Evolutionary conservation across 2,797 vertebrate species (phyloP).

Genomic region (Poeciliopsis infans): DNA sequence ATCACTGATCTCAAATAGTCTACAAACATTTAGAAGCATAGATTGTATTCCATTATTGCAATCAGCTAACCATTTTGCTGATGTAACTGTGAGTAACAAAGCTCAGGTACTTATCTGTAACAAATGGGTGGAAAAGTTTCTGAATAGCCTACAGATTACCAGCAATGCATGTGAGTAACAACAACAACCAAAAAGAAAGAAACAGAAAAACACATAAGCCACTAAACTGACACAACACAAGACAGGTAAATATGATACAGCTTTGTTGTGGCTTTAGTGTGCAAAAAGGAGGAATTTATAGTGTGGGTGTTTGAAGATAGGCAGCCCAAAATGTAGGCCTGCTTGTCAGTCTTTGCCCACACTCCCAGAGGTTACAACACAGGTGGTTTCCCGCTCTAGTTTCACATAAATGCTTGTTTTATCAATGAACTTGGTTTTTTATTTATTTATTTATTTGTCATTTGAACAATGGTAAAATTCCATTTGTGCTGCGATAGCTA

Average conservation of each 20-base stretch:
- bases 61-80: neutral
- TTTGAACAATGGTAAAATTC: neutral
- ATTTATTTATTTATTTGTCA: too few species aligned
- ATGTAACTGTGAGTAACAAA: slow-evolving; percentile 1
- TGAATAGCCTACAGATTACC: slow-evolving; percentile 16
- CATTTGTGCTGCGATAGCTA: neutral
- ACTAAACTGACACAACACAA: slow-evolving; percentile 32
- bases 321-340: slow-evolving; percentile 51
- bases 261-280: slow-evolving; percentile 73
- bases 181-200: neutral
- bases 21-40: neutral
- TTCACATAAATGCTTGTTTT: slow-evolving; percentile 71
- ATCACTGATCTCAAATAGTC: neutral
- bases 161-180: slow-evolving; percentile 12
- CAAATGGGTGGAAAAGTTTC: neutral
- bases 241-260: slow-evolving; percentile 47
- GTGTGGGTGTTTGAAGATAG: slow-evolving; percentile 74
- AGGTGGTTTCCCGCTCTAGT: slow-evolving; percentile 74
- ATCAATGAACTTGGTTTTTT: slow-evolving; percentile 54
- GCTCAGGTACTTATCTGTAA: neutral
- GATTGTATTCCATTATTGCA: neutral
- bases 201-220: slow-evolving; percentile 3
- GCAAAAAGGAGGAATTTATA: slow-evolving; percentile 48
- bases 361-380: slow-evolving; percentile 41
- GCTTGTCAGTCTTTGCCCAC: slow-evolving; percentile 49